These are phyloP conservation scores for Acheta domesticus DNA, from an alignment of 2,888 invertebrate species.

Conservation along the genomic window DNA sequence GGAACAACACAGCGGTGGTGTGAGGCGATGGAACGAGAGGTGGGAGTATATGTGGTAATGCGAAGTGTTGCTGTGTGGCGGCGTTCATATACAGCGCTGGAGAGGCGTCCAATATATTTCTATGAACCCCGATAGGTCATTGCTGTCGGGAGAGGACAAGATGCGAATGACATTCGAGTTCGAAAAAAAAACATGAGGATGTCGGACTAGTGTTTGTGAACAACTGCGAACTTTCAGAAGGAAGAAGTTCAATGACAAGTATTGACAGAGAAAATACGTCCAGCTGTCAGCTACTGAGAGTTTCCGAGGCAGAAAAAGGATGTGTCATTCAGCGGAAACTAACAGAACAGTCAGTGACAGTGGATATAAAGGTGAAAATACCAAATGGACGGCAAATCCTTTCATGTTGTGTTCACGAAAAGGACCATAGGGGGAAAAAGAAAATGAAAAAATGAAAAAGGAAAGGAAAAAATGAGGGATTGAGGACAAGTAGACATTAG, in stretches of 20 bases:
- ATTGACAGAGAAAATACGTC: too few species aligned
- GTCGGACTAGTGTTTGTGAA: too few species aligned
- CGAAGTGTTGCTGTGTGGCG: not conserved
- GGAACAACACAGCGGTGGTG: slow-evolving; percentile 19
- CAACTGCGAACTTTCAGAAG: too few species aligned
- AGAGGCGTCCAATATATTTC: too few species aligned
- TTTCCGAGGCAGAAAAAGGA: not conserved
- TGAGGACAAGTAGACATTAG: slow-evolving; percentile 24
- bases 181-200: not conserved
- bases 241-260: too few species aligned
- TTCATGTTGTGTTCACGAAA: not conserved
- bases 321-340: not conserved
- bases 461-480: slow-evolving; percentile 12
- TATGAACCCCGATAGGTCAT: too few species aligned
- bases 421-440: not conserved
- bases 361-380: not conserved
- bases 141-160: slow-evolving; percentile 18
- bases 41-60: not conserved
- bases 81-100: too few species aligned
- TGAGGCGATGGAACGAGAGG: not conserved
- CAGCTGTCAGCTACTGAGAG: too few species aligned
- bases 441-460: not conserved
- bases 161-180: slow-evolving; percentile 26
- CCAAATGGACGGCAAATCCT: not conserved
- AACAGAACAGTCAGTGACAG: not conserved